Evolutionary conservation across 1,140 invertebrate genomes (phyloP).

Genomic region (Dendrolimus punctatus): DNA sequence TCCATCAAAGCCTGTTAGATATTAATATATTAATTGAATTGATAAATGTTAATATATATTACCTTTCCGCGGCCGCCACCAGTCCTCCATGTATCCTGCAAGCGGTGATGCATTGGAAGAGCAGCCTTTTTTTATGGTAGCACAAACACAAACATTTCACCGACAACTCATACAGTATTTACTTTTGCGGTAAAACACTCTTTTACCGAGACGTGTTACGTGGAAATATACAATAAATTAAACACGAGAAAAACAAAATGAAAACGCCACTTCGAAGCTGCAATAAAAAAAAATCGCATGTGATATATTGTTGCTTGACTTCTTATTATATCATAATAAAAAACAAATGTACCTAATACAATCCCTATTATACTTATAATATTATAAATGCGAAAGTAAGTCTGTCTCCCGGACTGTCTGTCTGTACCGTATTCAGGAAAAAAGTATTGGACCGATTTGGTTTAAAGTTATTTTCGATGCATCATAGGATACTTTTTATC

Average conservation of each 20-base stretch:
- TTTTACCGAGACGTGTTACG: too few relatives aligned
- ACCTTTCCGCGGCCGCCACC: conserved; percentile 96
- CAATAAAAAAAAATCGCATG: conserved; percentile 27
- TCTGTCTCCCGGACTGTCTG: too few relatives aligned
- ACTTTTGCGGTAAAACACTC: conserved; percentile 37
- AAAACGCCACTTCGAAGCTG: conserved; percentile 20
- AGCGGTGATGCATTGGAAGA: conserved; percentile 92
- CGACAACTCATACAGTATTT: conserved; percentile 69
- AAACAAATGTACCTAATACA: too few relatives aligned
- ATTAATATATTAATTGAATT: neutral
- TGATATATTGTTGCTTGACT: conserved; percentile 34
- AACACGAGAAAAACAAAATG: conserved; percentile 19
- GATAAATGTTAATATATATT: conserved; percentile 59
- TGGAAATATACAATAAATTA: conserved; percentile 4
- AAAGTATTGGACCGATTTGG: too few relatives aligned
- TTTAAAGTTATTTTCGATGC: too few relatives aligned
- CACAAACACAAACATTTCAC: conserved; percentile 72
- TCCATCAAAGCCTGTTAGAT: too few relatives aligned
- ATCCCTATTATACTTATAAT: too few relatives aligned
- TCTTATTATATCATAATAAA: conserved; percentile 7
- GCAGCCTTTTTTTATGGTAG: conserved; percentile 83
- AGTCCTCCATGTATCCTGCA: conserved; percentile 97
- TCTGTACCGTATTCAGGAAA: too few relatives aligned
- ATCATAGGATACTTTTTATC: too few relatives aligned
- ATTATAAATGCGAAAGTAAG: too few relatives aligned